Evolutionary conservation across 37 sponge, comb jelly and placozoan species (phyloP).

Genomic region (Bolinopsis microptera): DNA sequence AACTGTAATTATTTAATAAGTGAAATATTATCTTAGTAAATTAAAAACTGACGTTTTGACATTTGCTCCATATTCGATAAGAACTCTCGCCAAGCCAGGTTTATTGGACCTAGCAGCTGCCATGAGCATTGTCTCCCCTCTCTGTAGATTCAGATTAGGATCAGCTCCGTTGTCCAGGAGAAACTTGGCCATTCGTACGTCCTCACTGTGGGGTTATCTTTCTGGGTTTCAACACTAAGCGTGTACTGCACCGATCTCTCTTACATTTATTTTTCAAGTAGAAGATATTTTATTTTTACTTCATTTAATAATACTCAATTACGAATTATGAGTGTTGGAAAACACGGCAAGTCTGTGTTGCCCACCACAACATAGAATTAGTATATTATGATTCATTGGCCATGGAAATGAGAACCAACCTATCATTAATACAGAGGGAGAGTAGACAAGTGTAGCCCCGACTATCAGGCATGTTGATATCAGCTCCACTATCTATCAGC

Average conservation of each 20-base stretch:
- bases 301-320: too few species aligned
- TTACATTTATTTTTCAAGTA: too few species aligned
- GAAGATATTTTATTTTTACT: too few species aligned
- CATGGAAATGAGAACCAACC: too few species aligned
- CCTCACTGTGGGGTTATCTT: background rate
- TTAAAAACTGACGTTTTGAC: background rate
- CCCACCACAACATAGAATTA: too few species aligned
- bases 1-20: too few species aligned
- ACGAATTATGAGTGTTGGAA: too few species aligned
- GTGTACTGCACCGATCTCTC: too few species aligned
- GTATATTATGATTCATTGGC: too few species aligned
- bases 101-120: slow-evolving; percentile 47
- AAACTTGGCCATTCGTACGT: slow-evolving; percentile 9
- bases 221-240: too few species aligned
- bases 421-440: background rate
- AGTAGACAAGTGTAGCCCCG: background rate
- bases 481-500: background rate
- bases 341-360: too few species aligned
- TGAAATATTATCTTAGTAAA: too few species aligned
- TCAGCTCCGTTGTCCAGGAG: slow-evolving; percentile 4
- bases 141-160: slow-evolving; percentile 36
- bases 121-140: slow-evolving; percentile 8
- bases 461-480: slow-evolving; percentile 2
- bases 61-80: background rate
- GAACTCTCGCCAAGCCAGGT: background rate